These are phyloP conservation scores for Discoglossus pictus DNA, from an alignment of 2,797 vertebrate species.

Conservation along the genomic window DNA sequence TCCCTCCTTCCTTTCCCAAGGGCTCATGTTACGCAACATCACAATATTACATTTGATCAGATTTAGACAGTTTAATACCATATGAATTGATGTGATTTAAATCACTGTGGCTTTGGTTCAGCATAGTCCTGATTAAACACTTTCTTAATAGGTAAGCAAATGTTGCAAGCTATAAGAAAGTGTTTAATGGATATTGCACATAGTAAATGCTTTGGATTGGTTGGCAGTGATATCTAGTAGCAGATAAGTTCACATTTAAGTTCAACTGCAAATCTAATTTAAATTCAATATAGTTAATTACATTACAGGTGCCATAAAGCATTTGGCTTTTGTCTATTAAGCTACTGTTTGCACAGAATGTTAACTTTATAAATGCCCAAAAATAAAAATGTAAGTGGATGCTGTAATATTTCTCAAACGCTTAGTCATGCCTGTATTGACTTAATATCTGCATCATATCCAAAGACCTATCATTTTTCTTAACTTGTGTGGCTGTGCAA, in stretches of 20 bases:
- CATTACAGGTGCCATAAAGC: constrained; percentile 50
- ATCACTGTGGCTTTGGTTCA: constrained; percentile 23
- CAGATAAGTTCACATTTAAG: constrained; percentile 48
- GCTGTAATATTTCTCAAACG: constrained; percentile 14
- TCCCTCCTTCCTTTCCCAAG: constrained; percentile 5
- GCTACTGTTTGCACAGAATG: constrained; percentile 47
- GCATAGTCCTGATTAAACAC: constrained; percentile 48
- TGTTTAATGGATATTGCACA: constrained; percentile 47
- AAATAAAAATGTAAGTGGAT: constrained; percentile 7
- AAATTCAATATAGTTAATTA: constrained; percentile 52
- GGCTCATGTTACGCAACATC: constrained; percentile 28
- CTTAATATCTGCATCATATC: too few species aligned
- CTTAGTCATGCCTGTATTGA: constrained; percentile 3
- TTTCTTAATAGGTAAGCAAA: constrained; percentile 52
- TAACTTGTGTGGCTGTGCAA: too few species aligned
- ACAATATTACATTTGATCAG: constrained; percentile 37
- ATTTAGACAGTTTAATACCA: constrained; percentile 26
- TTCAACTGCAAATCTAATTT: constrained; percentile 51
- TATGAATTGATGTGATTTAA: constrained; percentile 36
- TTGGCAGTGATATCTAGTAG: constrained; percentile 39
- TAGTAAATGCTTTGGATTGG: constrained; percentile 44
- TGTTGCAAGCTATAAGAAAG: constrained; percentile 46
- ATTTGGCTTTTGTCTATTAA: constrained; percentile 48
- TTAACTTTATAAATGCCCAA: constrained; percentile 43
- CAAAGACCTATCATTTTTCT: too few species aligned